Base-by-base conservation (phyloP, 2,888 invertebrate genomes). In the Nebria salina region DNA sequence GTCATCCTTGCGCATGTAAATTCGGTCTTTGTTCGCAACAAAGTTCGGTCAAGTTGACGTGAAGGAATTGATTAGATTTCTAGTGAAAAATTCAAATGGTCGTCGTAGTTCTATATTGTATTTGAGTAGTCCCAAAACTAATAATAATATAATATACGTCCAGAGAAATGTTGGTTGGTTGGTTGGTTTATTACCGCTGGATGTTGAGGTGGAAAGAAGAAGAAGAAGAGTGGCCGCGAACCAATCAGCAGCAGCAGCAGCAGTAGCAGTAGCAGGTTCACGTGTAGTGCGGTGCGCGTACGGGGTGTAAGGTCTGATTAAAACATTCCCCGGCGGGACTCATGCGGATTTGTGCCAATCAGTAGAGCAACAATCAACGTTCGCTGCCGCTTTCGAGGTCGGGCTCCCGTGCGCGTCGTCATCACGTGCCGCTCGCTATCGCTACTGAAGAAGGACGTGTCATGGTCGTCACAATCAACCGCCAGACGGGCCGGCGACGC, bases 341-440 rank as follows among this genome's bases (percentile, higher is more conserved):
- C 82, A 82, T 81, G 83, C 83, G 86, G 85, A 85, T 85, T 86
- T 86, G 85, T 86, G 85, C 86, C 86, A 86, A 86, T 86, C 86
- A 86, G 84, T 83, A 78, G 75, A 64, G 75, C 80, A 78, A 80
- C 80, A 80, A 78, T 78, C 78, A 78, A 78, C 78, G 77, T 70
- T 42, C 76, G 5, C 54, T 66, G 6, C 70, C 15, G 54, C 34
- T 26, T 9, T 66, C 76, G 54, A 54, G 54, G 54, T 54, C 54
- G 54, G 43, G 42, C 15, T 73, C 73, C 43, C 73, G 42, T 4
- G 73, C 42, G 73, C 11, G 42, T 73, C 73, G 73, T 73, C 41
- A 73, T 73, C 73, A 73, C 73, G 43, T 73, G 73, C 41, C 70
- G 26, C 15, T 11, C 70, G 70, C 70, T 20, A 20, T 11, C 70